phyloP scores from a whole-genome alignment of 2,888 invertebrate species.

The Calliphora vomitoria region DNA sequence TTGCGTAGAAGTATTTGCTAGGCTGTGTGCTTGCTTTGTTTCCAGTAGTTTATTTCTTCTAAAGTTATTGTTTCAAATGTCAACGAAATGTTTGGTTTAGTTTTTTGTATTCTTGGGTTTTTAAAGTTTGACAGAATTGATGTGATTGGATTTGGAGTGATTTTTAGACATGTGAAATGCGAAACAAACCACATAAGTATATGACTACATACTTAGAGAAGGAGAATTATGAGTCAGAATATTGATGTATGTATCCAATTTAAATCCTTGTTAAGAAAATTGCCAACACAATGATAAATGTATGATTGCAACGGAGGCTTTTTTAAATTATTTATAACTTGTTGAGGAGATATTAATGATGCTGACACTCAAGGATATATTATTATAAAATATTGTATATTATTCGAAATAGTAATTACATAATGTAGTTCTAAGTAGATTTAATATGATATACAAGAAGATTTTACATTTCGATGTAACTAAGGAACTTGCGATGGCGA shows the following conservation, averaged over 20 bases:
- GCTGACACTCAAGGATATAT: too few species aligned
- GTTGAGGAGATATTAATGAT: too few species aligned
- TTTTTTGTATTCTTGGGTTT: background rate
- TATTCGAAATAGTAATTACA: too few species aligned
- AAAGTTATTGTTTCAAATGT: conserved; percentile 69
- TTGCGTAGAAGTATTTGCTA: conserved; percentile 31
- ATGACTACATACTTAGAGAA: conserved; percentile 8
- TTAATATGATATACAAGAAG: too few species aligned
- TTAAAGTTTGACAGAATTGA: conserved; percentile 57
- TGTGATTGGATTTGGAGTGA: conserved; percentile 54
- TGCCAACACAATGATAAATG: background rate
- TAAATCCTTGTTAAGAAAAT: conserved; percentile 51
- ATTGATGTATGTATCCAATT: conserved; percentile 53
- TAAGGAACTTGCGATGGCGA: too few species aligned
- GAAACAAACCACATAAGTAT: conserved; percentile 16
- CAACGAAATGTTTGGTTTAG: conserved; percentile 39
- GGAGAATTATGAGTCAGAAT: conserved; percentile 60
- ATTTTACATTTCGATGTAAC: too few species aligned
- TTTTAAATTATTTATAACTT: too few species aligned
- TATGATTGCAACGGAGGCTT: background rate
- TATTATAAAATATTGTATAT: too few species aligned
- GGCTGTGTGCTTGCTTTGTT: conserved; percentile 14
- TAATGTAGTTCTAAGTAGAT: too few species aligned
- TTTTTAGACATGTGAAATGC: conserved; percentile 51
- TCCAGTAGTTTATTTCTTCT: conserved; percentile 50